Conservation (phyloP, 2,113 vertebrate species). For the Caretta caretta region DNA sequence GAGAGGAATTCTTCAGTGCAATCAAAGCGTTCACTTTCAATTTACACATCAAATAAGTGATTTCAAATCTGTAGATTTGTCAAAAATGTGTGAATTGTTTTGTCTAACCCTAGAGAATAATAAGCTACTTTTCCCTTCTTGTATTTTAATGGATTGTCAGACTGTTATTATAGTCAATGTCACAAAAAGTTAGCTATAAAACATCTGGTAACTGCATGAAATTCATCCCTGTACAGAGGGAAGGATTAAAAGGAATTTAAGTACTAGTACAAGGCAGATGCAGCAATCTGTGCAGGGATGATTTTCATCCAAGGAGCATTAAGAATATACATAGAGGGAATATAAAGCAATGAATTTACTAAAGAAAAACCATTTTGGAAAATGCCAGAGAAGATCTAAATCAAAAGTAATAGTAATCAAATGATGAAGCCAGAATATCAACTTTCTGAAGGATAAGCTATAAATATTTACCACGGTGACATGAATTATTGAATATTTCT, state of each 20-base stretch:
- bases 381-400: neutral
- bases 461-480: neutral
- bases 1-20: neutral
- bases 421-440: neutral
- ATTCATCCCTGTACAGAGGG: rapidly evolving
- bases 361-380: neutral
- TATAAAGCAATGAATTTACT: neutral
- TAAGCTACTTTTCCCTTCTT: neutral
- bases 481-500: neutral
- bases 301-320: rapidly evolving
- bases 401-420: neutral
- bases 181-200: neutral
- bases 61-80: rapidly evolving
- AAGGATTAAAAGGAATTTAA: neutral
- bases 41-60: neutral
- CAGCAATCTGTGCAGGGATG: neutral
- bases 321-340: neutral
- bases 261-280: neutral
- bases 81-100: neutral
- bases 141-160: neutral
- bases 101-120: neutral
- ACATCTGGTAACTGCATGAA: neutral
- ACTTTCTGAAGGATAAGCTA: neutral
- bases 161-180: neutral
- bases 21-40: neutral